Evolutionary conservation across 2,888 invertebrate genomes (phyloP).

Genomic region (Epicampocera succincta): DNA sequence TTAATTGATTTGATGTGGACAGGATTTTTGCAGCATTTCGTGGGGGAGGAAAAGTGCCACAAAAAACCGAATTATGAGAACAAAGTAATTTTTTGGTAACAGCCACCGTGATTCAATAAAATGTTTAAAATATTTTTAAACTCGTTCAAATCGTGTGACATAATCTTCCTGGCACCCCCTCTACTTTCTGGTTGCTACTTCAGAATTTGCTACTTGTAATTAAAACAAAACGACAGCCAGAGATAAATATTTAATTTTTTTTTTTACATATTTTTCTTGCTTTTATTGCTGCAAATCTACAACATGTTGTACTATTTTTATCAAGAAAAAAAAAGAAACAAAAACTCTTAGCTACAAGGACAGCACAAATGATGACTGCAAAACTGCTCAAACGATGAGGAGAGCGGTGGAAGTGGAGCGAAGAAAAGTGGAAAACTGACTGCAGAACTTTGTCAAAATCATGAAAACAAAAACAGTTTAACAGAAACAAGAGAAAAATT

Average conservation of each 20-base stretch:
- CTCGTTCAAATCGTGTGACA: too few species aligned
- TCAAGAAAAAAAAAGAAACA: slow-evolving; percentile 24
- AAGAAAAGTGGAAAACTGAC: slow-evolving; percentile 17
- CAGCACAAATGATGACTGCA: slow-evolving; percentile 40
- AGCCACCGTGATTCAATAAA: too few species aligned
- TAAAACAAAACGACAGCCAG: slow-evolving; percentile 27
- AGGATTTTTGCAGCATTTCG: too few species aligned
- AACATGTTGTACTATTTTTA: slow-evolving; percentile 57
- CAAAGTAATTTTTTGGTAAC: too few species aligned
- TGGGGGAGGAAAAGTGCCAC: too few species aligned
- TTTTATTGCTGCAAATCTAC: slow-evolving; percentile 42
- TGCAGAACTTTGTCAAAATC: slow-evolving; percentile 59
- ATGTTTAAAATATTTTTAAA: too few species aligned
- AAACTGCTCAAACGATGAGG: not conserved
- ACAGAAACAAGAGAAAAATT: slow-evolving; percentile 53
- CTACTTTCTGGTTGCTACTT: not conserved
- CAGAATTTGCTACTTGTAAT: not conserved
- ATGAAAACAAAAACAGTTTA: slow-evolving; percentile 34
- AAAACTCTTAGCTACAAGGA: slow-evolving; percentile 39
- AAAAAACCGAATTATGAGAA: too few species aligned
- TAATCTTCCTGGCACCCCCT: too few species aligned
- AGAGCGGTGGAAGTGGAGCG: too few species aligned
- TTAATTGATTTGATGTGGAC: slow-evolving; percentile 20
- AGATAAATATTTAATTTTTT: slow-evolving; percentile 60
- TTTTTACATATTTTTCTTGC: slow-evolving; percentile 4